Evolutionary conservation across 2,888 invertebrate genomes (phyloP), one percentile per base, ranked within the genome.

Genomic region (Parnassius orleans): DNA sequence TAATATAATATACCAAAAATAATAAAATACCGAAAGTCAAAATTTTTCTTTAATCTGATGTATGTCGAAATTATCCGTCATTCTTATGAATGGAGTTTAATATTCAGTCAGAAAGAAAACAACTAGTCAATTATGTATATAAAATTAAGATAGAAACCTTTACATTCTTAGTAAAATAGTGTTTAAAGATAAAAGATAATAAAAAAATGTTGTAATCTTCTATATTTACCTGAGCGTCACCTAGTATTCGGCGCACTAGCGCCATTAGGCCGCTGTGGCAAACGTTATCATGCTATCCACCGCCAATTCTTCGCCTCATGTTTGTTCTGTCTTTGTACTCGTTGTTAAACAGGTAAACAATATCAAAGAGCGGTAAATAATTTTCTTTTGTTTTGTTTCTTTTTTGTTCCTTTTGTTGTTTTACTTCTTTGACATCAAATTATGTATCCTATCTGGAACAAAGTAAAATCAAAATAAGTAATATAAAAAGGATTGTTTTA

Each of bases 181-280:
- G 44, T 55, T 47, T 47, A 47, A 2, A 9, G 19, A 19, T 19
- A 19, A 19, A 19, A 2, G 19, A 12, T n/a, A 33, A 5, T n/a
- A 33, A 24, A n/a, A n/a, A 52, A 2, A 51, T 33, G 33, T 24
- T 7, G 24, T 33, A 33, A 7, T 33, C 5, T 33, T 33, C 10
- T 52, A 33, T 24, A 55, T 14, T 91, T 86, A 95, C 95, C 94
- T 96, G 96, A 89, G 96, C 96, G 93, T 97, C 96, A 88, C 95
- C 94, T 83, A 96, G 93, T 87, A 96, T 95, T 83, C 95, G 95
- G 90, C 96, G 94, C 95, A 96, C 96, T 92, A 96, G 94, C 92
- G 95, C 95, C 95, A 96, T 95, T 93, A 95, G 94, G 93, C 95
- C 93, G 93, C 94, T 92, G 90, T 94, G 92, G 87, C 90, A 77